Conservation (phyloP, 2,888 invertebrate genomes). For the Phortica okadai region DNA sequence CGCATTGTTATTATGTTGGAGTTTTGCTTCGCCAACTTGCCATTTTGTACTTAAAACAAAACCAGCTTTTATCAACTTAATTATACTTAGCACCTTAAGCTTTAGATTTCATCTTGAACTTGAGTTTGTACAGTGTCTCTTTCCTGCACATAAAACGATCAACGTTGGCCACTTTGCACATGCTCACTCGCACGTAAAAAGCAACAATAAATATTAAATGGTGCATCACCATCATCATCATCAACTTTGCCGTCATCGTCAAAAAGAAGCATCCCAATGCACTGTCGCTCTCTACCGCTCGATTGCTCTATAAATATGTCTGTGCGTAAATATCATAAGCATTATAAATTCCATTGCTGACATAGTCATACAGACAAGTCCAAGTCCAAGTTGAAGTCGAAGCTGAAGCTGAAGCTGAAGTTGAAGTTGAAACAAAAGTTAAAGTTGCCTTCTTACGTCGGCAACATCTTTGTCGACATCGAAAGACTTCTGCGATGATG, state of each 20-base stretch:
- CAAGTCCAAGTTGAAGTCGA: constrained; percentile 37
- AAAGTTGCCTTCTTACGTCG: constrained; percentile 24
- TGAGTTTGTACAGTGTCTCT: constrained; percentile 39
- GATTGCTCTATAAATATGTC: constrained; percentile 20
- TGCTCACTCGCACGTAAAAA: constrained; percentile 44
- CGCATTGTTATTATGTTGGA: not conserved
- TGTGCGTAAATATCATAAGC: constrained; percentile 57
- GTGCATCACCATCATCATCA: constrained; percentile 49
- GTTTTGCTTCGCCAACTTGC: constrained; percentile 1
- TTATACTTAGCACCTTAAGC: constrained; percentile 60
- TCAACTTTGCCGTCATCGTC: not conserved
- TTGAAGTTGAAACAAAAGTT: constrained; percentile 16
- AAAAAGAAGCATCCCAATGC: constrained; percentile 29
- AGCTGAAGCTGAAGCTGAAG: constrained; percentile 35
- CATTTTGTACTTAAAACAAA: constrained; percentile 39
- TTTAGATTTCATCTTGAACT: constrained; percentile 52
- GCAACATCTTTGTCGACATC: constrained; percentile 51
- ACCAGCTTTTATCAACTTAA: constrained; percentile 61
- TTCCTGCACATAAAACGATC: constrained; percentile 6
- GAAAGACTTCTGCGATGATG: constrained; percentile 35
- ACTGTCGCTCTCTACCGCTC: not conserved
- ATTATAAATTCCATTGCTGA: constrained; percentile 68
- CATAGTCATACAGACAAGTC: constrained; percentile 46
- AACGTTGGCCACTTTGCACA: constrained; percentile 12
- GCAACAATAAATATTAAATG: constrained; percentile 56